Conservation (phyloP, 2,888 invertebrate genomes). For the Dione juno region DNA sequence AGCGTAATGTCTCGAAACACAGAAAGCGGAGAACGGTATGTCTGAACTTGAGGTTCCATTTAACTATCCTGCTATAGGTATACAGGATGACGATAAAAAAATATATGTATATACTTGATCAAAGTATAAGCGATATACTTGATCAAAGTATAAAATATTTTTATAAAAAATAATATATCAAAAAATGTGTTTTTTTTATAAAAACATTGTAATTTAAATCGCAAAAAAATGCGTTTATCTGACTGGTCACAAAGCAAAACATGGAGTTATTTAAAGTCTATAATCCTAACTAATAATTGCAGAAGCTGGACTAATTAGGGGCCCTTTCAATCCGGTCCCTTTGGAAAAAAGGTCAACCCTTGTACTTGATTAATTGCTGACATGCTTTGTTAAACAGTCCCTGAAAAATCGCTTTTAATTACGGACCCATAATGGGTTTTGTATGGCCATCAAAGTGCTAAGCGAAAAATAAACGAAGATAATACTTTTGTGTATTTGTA, state of each 20-base stretch:
- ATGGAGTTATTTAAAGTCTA: slow-evolving; percentile 30
- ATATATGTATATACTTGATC: neutral
- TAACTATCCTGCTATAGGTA: too few relatives aligned
- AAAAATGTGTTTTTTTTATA: neutral
- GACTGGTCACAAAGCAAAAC: slow-evolving; percentile 14
- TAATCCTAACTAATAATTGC: slow-evolving; percentile 53
- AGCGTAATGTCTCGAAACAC: too few relatives aligned
- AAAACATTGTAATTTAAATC: too few relatives aligned
- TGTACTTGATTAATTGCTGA: slow-evolving; percentile 74
- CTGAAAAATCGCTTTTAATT: slow-evolving; percentile 48
- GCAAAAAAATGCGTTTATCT: neutral
- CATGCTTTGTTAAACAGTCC: slow-evolving; percentile 54
- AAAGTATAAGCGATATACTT: neutral
- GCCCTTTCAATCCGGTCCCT: slow-evolving; percentile 71
- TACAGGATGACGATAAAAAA: neutral
- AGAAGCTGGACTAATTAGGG: slow-evolving; percentile 67
- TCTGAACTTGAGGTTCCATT: too few relatives aligned
- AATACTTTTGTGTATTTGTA: neutral
- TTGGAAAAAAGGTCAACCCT: slow-evolving; percentile 76
- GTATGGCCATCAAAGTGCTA: slow-evolving; percentile 36
- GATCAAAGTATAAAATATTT: neutral
- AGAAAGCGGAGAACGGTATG: too few relatives aligned
- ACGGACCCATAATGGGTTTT: slow-evolving; percentile 40
- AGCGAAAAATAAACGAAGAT: slow-evolving; percentile 35
- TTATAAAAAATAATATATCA: too few relatives aligned